phyloP scores from a whole-genome alignment of 2,113 vertebrate species.

The Gasterosteus nipponicus region DNA sequence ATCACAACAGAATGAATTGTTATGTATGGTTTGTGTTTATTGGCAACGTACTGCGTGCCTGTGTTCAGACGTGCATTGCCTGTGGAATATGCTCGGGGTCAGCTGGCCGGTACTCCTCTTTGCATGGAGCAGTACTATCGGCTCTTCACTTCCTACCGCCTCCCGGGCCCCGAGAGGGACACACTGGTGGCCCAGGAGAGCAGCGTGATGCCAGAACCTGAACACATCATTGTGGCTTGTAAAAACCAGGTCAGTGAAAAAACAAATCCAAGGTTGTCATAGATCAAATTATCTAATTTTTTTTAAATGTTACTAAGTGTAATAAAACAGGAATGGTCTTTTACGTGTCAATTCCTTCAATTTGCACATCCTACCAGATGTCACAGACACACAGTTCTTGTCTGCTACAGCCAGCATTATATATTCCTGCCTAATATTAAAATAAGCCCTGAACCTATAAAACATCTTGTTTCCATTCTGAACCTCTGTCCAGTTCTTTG shows the following conservation, averaged over 20 bases:
- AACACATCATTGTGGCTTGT: conserved; percentile 95
- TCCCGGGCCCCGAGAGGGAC: conserved; percentile 90
- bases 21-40: neutral
- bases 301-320: neutral
- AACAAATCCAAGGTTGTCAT: neutral
- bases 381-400: neutral
- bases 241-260: conserved; percentile 89
- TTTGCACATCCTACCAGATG: neutral
- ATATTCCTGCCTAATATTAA: neutral
- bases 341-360: neutral
- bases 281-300: neutral
- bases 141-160: conserved; percentile 94
- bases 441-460: neutral
- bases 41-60: conserved; percentile 12
- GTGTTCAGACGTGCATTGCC: conserved; percentile 86
- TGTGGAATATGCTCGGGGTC: conserved; percentile 90
- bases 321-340: neutral
- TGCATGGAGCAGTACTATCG: conserved; percentile 98
- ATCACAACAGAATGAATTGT: neutral
- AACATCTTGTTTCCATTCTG: conserved; percentile 13
- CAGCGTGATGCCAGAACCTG: conserved; percentile 93
- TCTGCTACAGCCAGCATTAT: neutral
- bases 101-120: conserved; percentile 90
- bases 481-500: conserved; percentile 88
- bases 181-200: conserved; percentile 93